Base-by-base conservation (phyloP, 2,797 vertebrate genomes). In the Percopsis omiscomaycus region DNA sequence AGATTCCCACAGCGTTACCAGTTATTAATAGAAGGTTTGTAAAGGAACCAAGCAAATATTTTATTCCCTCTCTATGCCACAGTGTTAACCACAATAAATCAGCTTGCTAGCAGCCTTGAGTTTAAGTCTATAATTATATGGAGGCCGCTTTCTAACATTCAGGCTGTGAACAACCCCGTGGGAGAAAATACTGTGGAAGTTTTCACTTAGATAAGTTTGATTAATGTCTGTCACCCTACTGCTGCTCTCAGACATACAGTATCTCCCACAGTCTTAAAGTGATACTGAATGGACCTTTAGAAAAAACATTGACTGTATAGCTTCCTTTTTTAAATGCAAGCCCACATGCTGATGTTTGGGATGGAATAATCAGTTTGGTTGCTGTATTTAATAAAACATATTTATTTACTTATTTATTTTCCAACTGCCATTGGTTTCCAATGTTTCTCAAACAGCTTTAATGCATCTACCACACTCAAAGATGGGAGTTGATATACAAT, bases 1-100 rank as follows among this genome's bases (percentile, higher is more conserved):
- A 55, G 51, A 83, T 90, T 90, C 88, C 83, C 89, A 91, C 62
- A 84, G 61, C 68, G 77, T 80, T 53, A 3, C 2, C 5, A 12
- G 77, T 71, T 86, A 82, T 86, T 78, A 77, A 82, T 87, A 79
- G 84, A 75, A 57, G 2, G n/a, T 30, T 56, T 59, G 3, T 48
- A 64, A 42, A 37, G 61, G 71, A 55, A 65, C 30, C 62, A 22
- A 67, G 47, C 0, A 5, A 42, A 8, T 15, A 3, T 65, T n/a
- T 55, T 72, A 46, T 30, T 42, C 48, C 6, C 2, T 45, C 52
- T 54, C 16, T 55, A 16, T n/a, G 11, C 46, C 1, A 30, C 22
- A 13, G 60, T 27, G 46, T 47, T 56, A 11, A 4, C 8, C 42
- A 1, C 51, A 22, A 50, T 52, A 27, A 47, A 32, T 22, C 37